Base-by-base conservation (phyloP, 2,888 invertebrate genomes). In the Diarsia brunnea region DNA sequence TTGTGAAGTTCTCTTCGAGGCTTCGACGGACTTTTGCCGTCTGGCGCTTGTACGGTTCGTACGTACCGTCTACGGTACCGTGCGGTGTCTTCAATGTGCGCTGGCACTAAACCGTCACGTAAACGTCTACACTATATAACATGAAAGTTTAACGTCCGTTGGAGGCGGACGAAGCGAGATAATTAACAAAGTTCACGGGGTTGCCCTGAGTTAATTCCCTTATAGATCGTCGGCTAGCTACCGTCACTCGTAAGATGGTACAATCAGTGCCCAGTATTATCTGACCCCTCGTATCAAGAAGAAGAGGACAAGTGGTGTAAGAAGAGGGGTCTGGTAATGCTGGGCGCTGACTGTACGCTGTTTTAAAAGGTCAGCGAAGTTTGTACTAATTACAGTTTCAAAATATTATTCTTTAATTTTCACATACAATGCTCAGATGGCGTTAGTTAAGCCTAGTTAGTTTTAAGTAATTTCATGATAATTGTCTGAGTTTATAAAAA, bases 181-280 rank as follows among this genome's bases (percentile, higher is more conserved):
- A 94, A 94, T 93, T 93, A 93, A 92, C 91, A 92, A 93, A 94
- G 91, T 93, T 93, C 88, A 89, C 86, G 78, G 85, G 82, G 84
- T 81, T 85, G 71, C 79, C 84, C 68, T 72, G 79, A 88, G 88
- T 89, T 91, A 87, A 91, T 90, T 88, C 89, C 88, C 84, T 86
- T 89, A 90, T 87, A 90, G 89, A 90, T 89, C 84, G 91, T 79
- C 79, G 73, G 84, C 87, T 88, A 89, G 70, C 81, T 75, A 69
- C 75, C 80, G 61, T 85, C 73, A 84, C 63, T 79, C 19, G 63
- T 45, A 63, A 73, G 60, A 77, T 67, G 67, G 60, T 72, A 38
- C 38, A 38, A 5, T 38, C 38, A 38, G 38, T 38, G 38, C 4
- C 38, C 38, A 38, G 38, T 5, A 38, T 38, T 38, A 38, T 38